Percentiles rank a stretch among this genome's conserved stretches.
These are phyloP conservation scores for Acleris laterana DNA, from an alignment of 2,888 invertebrate species.

Conservation along the genomic window DNA sequence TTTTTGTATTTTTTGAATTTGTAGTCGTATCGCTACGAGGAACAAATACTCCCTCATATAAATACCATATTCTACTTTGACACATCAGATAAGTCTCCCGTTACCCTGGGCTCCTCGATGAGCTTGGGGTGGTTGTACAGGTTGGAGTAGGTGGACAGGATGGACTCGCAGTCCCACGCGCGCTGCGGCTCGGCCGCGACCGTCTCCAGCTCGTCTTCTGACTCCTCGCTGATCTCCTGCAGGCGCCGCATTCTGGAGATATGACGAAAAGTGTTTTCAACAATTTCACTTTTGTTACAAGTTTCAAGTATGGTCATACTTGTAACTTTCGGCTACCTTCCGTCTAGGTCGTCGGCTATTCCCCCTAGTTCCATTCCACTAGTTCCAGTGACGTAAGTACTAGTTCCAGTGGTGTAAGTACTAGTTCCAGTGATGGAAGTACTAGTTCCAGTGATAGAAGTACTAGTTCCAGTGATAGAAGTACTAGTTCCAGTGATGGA, in stretches of 20 bases:
- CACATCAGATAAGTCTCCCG: neutral
- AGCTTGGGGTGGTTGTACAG: constrained; percentile 96
- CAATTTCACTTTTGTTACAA: neutral
- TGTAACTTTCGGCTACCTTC: neutral
- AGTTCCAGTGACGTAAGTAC: no score
- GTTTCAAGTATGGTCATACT: neutral
- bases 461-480: no score
- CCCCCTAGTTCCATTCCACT: no score
- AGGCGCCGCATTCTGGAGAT: constrained; percentile 65
- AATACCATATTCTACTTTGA: no score
- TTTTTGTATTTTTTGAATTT: no score
- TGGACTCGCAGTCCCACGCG: constrained; percentile 96
- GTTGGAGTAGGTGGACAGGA: constrained; percentile 95
- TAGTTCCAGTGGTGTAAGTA: no score
- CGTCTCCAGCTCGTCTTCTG: constrained; percentile 84
- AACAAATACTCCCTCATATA: no score
- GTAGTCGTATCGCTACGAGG: no score
- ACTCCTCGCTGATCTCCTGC: constrained; percentile 78
- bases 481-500: no score
- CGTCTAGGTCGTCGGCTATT: no score
- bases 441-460: no score
- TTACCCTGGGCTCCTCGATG: constrained; percentile 89
- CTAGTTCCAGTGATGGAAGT: no score
- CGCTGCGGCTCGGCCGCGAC: constrained; percentile 86
- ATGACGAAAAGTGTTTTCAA: neutral